Base-by-base conservation (phyloP, 2,888 invertebrate genomes). In the Dryocosmus kuriphilus region DNA sequence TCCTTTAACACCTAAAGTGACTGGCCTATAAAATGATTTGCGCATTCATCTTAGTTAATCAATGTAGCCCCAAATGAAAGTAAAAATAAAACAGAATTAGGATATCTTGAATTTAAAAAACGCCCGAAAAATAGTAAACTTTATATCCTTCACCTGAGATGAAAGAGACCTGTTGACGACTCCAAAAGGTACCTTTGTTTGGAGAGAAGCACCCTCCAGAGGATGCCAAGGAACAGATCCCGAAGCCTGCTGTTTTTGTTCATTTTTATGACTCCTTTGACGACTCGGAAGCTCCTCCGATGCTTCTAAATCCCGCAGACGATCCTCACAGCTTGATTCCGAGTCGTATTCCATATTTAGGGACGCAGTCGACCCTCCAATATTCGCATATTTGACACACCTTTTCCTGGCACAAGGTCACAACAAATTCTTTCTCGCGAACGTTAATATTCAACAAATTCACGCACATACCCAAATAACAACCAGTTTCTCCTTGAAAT, bases 141-240 rank as follows among this genome's bases (percentile, higher is more conserved):
- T 38, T n/a, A 30, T 95, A 86, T 95, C 94, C 83, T 95, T 90
- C 35, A 90, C 90, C 83, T 90, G 90, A 2, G 89, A 81, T 1
- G 90, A 90, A 0, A 90, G 85, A 19, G 85, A 85, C 77, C 75
- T 86, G 78, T 83, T 85, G 24, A 78, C 46, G 11, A 74, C 74
- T 67, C 74, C 78, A 9, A 82, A 79, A 32, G 83, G 77, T 27
- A 75, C 63, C 71, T 77, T 84, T 11, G 77, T 27, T 35, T 79
- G 78, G 8, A 55, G 75, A 65, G 78, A 78, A 79, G 76, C 79
- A 55, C 67, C 76, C 57, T 79, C 84, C 51, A 77, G 75, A 51
- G 79, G 81, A 30, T 76, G 82, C 84, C 79, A 84, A 77, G 77
- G 77, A 32, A 7, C 24, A 8, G 85, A 79, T 74, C 67, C 61